Conservation (phyloP, 2,113 vertebrate genomes). For the Geococcyx californianus region DNA sequence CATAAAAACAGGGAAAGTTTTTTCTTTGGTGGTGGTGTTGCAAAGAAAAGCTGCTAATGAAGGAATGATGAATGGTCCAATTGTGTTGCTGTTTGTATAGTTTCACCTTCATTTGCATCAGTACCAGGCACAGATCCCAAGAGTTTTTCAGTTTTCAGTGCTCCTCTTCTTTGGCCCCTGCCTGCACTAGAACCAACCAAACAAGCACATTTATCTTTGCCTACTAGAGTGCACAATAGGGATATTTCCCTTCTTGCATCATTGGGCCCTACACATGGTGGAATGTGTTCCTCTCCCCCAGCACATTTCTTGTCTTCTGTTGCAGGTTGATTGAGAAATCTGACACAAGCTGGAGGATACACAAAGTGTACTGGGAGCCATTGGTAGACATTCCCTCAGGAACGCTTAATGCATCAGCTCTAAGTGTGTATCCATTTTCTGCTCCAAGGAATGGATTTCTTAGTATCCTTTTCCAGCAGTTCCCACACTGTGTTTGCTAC, state of each 20-base stretch:
- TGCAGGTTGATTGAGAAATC: neutral
- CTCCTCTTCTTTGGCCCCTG: constrained; percentile 52
- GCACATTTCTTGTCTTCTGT: neutral
- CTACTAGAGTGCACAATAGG: neutral
- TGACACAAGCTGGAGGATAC: neutral
- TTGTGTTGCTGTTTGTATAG: constrained; percentile 80
- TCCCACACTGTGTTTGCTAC: neutral
- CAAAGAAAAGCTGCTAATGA: constrained; percentile 76
- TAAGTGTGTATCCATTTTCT: neutral
- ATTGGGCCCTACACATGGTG: neutral
- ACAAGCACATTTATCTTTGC: constrained; percentile 55
- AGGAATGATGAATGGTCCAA: constrained; percentile 74
- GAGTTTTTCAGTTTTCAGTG: constrained; percentile 62
- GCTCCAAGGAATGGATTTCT: neutral
- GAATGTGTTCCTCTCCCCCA: neutral
- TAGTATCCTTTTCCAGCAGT: neutral
- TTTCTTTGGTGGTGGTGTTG: constrained; percentile 42
- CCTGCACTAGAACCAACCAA: constrained; percentile 1
- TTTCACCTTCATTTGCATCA: constrained; percentile 81
- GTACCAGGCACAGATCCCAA: constrained; percentile 80
- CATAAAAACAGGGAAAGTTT: constrained; percentile 58
- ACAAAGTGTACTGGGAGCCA: neutral
- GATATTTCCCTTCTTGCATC: neutral
- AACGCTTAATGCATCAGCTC: neutral
- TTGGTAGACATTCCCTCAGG: neutral